Base-by-base conservation (phyloP, 2,888 invertebrate genomes). In the Hydrotaea cyrtoneurina region DNA sequence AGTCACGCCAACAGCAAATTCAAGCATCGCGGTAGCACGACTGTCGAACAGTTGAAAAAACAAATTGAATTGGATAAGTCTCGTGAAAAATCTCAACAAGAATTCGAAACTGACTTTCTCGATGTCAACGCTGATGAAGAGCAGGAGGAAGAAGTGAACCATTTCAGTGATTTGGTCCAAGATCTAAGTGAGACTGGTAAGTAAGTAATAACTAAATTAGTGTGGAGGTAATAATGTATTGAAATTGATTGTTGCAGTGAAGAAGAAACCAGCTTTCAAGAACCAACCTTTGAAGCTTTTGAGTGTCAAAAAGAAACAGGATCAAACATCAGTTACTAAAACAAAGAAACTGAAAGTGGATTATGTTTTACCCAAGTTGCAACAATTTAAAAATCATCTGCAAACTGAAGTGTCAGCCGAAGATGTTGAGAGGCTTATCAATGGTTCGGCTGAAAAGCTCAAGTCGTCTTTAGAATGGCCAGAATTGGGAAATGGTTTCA, bases 361-460 rank as follows among this genome's bases (percentile, higher is more conserved):
- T 31, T 64, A 82, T 57, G 46, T 74, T 26, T 2, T 85, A 7
- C 82, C 85, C 0, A 77, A 74, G 55, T 26, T 77, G 11, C 76
- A 77, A 0, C 93, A 94, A 88, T 85, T 85, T 50, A 85, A 82
- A 17, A 62, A 77, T 1, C 97, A 97, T 92, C 92, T 96, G 7
- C 93, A 94, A 81, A 93, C 94, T 91, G 96, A 96, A 86, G 92
- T 97, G 79, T 93, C 93, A 83, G 94, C 95, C 83, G 94, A 94
- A 74, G 91, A 96, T 82, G 92, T 96, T 31, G 93, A 95, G 73
- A 94, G 95, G 73, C 93, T 92, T 73, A 78, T 89, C 17, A 93
- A 94, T 5, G 92, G 93, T 5, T 89, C 75, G 3, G n/a, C n/a
- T 8, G 78, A 78, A 26, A 80, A 66, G 21, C 0, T 43, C 13